phyloP scores from a whole-genome alignment of 2,113 vertebrate species.

The Callionymus lyra region DNA sequence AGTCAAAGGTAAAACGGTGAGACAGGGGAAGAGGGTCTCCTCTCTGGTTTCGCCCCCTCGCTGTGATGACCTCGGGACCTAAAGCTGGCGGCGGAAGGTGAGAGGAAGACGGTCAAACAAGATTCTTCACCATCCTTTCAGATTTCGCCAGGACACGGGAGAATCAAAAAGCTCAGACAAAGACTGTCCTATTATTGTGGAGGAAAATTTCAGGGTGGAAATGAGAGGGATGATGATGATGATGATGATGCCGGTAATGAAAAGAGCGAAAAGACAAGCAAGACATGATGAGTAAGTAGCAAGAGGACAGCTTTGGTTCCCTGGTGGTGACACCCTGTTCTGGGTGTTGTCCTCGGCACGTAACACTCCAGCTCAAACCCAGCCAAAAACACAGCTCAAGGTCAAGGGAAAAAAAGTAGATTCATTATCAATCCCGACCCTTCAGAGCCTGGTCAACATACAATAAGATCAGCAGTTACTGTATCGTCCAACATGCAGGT shows the following conservation, averaged over 20 bases:
- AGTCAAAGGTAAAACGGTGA: conserved; percentile 46
- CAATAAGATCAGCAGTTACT: too few relatives aligned
- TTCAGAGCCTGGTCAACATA: too few relatives aligned
- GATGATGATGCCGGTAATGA: conserved; percentile 31
- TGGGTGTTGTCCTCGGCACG: conserved; percentile 42
- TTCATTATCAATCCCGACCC: too few relatives aligned
- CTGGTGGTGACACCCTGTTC: conserved; percentile 44
- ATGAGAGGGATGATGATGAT: conserved; percentile 27
- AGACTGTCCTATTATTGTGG: neutral
- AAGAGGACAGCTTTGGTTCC: conserved; percentile 18
- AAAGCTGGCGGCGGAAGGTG: conserved; percentile 29
- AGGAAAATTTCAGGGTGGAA: conserved; percentile 19
- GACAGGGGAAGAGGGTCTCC: conserved; percentile 8
- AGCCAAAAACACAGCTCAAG: conserved; percentile 22
- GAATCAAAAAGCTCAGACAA: conserved; percentile 22
- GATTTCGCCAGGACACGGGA: conserved; percentile 18
- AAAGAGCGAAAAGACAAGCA: conserved; percentile 24
- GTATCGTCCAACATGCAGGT: too few relatives aligned
- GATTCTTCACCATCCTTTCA: neutral
- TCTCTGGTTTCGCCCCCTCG: conserved; percentile 22
- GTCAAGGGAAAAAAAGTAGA: too few relatives aligned
- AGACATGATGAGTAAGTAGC: conserved; percentile 37
- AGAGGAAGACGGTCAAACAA: conserved; percentile 2
- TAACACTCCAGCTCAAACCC: conserved; percentile 21
- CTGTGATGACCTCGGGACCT: conserved; percentile 42